Conservation (phyloP, 2,113 vertebrate genomes). For the Triplophysa dalaica region DNA sequence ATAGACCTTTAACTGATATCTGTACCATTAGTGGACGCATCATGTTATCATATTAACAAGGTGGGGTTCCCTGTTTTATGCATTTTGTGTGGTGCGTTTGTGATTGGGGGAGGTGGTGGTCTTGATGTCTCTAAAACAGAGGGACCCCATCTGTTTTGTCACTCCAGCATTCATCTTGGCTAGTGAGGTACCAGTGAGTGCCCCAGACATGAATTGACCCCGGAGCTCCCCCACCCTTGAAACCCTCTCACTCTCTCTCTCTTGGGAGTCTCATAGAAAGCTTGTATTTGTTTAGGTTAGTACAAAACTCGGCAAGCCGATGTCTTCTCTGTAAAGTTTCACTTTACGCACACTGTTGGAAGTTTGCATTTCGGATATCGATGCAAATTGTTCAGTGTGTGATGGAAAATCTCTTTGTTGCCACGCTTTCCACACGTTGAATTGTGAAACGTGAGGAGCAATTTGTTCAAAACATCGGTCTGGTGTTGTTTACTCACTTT, state of each 20-base stretch:
- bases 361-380: slow-evolving; percentile 47
- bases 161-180: slow-evolving; percentile 66
- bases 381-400: slow-evolving; percentile 43
- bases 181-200: slow-evolving; percentile 59
- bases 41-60: neutral
- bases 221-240: slow-evolving; percentile 54
- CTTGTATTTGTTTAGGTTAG: slow-evolving; percentile 29
- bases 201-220: slow-evolving; percentile 68
- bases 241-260: slow-evolving; percentile 41
- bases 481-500: neutral
- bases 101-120: slow-evolving; percentile 49
- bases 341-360: neutral
- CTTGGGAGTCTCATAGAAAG: slow-evolving; percentile 22
- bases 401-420: slow-evolving; percentile 2
- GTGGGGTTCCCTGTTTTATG: slow-evolving; percentile 58
- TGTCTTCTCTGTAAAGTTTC: slow-evolving; percentile 19
- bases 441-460: neutral
- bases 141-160: slow-evolving; percentile 75
- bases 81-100: slow-evolving; percentile 66
- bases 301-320: neutral
- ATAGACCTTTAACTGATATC: neutral
- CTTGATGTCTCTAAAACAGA: slow-evolving; percentile 58
- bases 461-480: neutral
- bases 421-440: neutral
- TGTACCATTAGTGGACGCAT: neutral